These are phyloP conservation scores for Rhinichthys osculus DNA, from an alignment of 2,797 vertebrate genomes.

Conservation along the genomic window DNA sequence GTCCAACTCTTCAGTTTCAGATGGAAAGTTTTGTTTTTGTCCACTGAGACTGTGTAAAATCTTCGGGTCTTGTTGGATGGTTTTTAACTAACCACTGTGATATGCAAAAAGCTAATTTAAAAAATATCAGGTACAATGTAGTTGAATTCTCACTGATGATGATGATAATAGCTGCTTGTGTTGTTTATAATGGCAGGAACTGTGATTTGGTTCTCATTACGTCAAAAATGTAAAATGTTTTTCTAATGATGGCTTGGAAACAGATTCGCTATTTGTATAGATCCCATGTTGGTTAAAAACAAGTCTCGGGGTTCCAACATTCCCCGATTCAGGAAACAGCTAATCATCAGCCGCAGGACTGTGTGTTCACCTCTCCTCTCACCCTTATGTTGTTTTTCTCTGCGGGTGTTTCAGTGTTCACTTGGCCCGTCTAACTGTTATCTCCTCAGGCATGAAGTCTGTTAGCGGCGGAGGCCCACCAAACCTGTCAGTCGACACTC, in stretches of 20 bases:
- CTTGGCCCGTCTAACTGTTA: constrained; percentile 28
- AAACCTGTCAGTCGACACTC: constrained; percentile 49
- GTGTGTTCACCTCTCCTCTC: constrained; percentile 33
- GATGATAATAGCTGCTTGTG: constrained; percentile 6
- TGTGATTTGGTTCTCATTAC: constrained; percentile 32
- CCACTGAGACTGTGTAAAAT: neutral
- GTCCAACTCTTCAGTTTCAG: constrained; percentile 33
- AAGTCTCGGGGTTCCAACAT: neutral
- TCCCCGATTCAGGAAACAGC: constrained; percentile 16
- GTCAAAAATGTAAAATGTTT: constrained; percentile 20
- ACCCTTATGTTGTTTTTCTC: constrained; percentile 31
- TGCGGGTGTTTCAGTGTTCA: constrained; percentile 35
- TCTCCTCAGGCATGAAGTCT: constrained; percentile 42
- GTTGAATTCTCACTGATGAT: neutral
- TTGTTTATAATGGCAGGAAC: constrained; percentile 18
- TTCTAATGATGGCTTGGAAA: constrained; percentile 30
- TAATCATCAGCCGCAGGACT: constrained; percentile 14
- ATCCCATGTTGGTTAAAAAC: constrained; percentile 30
- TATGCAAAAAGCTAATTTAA: neutral
- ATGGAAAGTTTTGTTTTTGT: constrained; percentile 45
- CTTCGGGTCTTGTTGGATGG: neutral
- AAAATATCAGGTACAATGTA: neutral
- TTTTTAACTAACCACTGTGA: neutral
- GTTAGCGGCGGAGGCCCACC: constrained; percentile 18
- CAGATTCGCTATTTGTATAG: constrained; percentile 21